phyloP scores from a whole-genome alignment of 2,797 vertebrate genomes.

The Myotis findleyi region DNA sequence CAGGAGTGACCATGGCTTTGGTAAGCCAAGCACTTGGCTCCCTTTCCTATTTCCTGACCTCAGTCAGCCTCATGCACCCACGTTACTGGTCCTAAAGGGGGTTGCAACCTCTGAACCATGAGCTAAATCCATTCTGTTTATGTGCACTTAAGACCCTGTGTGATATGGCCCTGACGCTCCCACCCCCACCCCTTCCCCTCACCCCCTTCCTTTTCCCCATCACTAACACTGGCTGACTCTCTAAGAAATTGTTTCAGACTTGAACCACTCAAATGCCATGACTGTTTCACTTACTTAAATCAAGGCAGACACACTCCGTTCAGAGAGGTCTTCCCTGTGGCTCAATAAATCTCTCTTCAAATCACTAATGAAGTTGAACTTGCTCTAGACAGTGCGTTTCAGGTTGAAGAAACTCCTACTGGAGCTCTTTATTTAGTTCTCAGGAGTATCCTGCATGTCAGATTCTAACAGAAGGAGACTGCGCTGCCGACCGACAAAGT shows the following conservation, averaged over 20 bases:
- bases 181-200: no score
- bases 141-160: rapidly evolving
- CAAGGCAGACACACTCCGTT: background rate
- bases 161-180: rapidly evolving
- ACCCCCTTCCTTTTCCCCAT: background rate
- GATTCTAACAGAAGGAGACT: background rate
- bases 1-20: rapidly evolving
- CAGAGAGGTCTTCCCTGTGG: background rate
- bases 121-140: background rate
- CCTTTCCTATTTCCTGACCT: rapidly evolving
- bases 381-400: conserved; percentile 7
- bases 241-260: conserved; percentile 47
- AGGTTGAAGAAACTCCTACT: background rate
- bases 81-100: rapidly evolving
- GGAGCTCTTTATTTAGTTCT: background rate
- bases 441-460: background rate
- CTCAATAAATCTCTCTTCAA: conserved; percentile 56
- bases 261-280: background rate
- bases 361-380: conserved; percentile 58
- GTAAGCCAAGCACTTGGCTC: no score
- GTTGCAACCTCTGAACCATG: background rate
- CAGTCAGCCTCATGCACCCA: rapidly evolving
- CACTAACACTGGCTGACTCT: conserved; percentile 14
- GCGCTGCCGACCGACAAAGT: background rate
- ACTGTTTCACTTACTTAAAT: background rate